These are phyloP conservation scores for Sus cebifrons DNA, from an alignment of 2,797 vertebrate species.

Conservation along the genomic window DNA sequence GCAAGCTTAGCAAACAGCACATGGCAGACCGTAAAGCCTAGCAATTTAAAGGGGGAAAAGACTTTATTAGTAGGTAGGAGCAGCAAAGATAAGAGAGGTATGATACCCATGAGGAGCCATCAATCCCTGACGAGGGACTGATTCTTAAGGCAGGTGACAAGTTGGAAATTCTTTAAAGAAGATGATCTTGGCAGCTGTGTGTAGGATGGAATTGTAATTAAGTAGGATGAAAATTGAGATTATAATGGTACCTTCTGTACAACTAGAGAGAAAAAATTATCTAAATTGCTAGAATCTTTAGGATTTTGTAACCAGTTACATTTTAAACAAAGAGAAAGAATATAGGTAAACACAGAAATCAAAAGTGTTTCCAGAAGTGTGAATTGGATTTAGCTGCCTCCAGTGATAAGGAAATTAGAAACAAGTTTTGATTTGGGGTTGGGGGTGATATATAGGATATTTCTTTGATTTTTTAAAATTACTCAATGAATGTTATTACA, in stretches of 20 bases:
- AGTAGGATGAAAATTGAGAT: neutral
- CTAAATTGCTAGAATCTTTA: neutral
- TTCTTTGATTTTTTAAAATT: neutral
- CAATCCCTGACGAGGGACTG: neutral
- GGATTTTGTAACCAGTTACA: slow-evolving; percentile 29
- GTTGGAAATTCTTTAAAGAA: neutral
- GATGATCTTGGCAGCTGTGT: slow-evolving; percentile 19
- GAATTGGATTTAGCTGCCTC: slow-evolving; percentile 13
- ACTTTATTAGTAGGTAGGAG: neutral
- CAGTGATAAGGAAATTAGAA: slow-evolving; percentile 33
- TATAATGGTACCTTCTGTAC: neutral
- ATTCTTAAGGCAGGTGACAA: slow-evolving; percentile 21
- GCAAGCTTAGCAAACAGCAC: neutral
- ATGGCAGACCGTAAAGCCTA: neutral
- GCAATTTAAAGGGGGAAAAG: neutral
- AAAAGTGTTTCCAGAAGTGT: neutral
- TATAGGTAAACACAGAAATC: slow-evolving; percentile 3
- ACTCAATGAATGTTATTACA: too few relatives aligned
- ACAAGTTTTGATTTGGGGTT: neutral
- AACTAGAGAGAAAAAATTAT: neutral
- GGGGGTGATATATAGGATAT: neutral
- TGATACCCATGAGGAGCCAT: neutral
- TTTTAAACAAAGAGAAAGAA: slow-evolving; percentile 55
- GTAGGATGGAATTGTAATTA: neutral
- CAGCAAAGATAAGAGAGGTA: neutral